A percentile compares a stretch with the other conserved stretches of the same genome.
Conservation (phyloP, 2,888 invertebrate genomes). For the Drosophila mimetica region DNA sequence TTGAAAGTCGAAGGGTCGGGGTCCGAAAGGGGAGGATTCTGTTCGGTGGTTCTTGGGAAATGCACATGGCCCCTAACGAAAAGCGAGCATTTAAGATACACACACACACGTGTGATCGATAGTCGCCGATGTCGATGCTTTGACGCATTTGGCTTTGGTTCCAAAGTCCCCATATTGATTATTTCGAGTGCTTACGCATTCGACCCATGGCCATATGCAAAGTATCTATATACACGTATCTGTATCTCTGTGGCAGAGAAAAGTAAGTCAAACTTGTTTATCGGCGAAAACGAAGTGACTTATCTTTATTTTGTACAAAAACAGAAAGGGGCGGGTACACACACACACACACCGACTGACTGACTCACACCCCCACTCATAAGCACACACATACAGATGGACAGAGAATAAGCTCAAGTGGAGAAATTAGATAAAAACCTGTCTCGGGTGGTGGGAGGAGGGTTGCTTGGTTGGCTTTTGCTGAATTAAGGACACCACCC, state of each 20-base stretch:
- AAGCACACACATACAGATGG: constrained; percentile 18
- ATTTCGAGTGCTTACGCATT: constrained; percentile 75
- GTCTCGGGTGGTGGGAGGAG: constrained; percentile 51
- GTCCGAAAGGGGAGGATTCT: constrained; percentile 62
- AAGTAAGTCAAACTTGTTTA: constrained; percentile 76
- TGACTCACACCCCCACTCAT: constrained; percentile 2
- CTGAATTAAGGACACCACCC: constrained; percentile 62
- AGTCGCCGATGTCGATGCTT: constrained; percentile 17
- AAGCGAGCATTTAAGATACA: constrained; percentile 5
- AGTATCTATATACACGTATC: constrained; percentile 41
- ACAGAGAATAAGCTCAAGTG: constrained; percentile 65
- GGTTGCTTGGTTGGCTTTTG: constrained; percentile 46
- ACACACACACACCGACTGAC: no score
- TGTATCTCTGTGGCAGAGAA: constrained; percentile 43
- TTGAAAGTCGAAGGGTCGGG: constrained; percentile 21
- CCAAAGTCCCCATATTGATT: constrained; percentile 76
- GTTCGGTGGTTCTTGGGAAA: constrained; percentile 61
- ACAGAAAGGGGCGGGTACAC: constrained; percentile 26
- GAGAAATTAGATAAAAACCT: constrained; percentile 80
- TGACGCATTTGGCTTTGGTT: constrained; percentile 59
- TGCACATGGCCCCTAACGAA: constrained; percentile 42
- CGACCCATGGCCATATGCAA: constrained; percentile 53
- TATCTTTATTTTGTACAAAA: constrained; percentile 56
- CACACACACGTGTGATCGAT: constrained; percentile 23
- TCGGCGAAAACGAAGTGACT: constrained; percentile 60